phyloP scores from a whole-genome alignment of 1,140 invertebrate genomes.

The Aphaenogaster floridana region DNA sequence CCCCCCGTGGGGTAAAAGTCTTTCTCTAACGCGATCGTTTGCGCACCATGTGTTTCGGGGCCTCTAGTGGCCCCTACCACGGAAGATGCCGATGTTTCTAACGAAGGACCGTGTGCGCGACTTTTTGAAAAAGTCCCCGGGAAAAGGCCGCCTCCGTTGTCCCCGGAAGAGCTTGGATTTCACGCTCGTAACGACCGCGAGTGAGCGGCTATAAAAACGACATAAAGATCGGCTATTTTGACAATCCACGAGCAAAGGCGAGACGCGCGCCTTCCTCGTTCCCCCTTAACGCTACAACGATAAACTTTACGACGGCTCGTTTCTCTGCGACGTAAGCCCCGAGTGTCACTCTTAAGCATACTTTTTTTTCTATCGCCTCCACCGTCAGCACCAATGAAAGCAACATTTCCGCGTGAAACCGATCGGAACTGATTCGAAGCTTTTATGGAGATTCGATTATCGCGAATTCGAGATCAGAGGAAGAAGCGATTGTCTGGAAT shows the following conservation, averaged over 20 bases:
- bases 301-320: constrained; percentile 85
- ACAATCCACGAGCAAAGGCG: constrained; percentile 79
- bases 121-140: constrained; percentile 68
- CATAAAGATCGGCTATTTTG: constrained; percentile 86
- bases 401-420: constrained; percentile 56
- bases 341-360: constrained; percentile 76
- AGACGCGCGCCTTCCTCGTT: constrained; percentile 32
- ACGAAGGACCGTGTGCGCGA: constrained; percentile 37
- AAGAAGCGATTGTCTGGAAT: neutral
- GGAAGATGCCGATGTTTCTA: constrained; percentile 16
- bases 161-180: constrained; percentile 81
- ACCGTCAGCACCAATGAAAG: constrained; percentile 51
- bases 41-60: constrained; percentile 84
- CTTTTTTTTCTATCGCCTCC: constrained; percentile 67
- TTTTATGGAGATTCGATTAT: constrained; percentile 67
- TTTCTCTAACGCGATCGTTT: constrained; percentile 81
- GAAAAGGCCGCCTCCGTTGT: constrained; percentile 26
- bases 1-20: constrained; percentile 83
- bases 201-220: constrained; percentile 83
- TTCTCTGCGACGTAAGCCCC: constrained; percentile 77
- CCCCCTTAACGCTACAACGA: constrained; percentile 68
- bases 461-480: neutral
- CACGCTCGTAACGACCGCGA: constrained; percentile 81
- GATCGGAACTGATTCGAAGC: constrained; percentile 59
- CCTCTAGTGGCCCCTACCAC: constrained; percentile 18